Evolutionary conservation across 2,888 invertebrate species (phyloP).

Genomic region (Erpobdella octoculata): DNA sequence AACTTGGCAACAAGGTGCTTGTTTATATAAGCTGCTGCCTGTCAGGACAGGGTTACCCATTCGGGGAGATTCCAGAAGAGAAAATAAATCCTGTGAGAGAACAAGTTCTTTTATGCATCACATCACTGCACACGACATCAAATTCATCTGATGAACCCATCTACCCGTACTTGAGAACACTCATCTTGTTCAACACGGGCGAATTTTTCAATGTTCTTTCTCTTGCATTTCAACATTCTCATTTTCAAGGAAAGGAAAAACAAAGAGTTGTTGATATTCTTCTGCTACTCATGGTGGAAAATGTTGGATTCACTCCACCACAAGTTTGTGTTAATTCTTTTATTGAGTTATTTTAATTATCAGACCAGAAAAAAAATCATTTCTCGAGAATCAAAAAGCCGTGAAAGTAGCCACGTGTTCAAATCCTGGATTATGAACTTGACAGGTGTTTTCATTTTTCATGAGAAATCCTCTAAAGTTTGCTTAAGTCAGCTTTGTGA

Average conservation of each 20-base stretch:
- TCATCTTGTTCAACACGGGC: constrained; percentile 69
- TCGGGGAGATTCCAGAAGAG: constrained; percentile 59
- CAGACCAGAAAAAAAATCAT: too few species aligned
- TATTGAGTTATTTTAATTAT: not conserved
- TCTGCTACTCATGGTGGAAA: constrained; percentile 64
- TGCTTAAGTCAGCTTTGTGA: too few species aligned
- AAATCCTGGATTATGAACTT: too few species aligned
- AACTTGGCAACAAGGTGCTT: constrained; percentile 71
- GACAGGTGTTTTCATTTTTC: too few species aligned
- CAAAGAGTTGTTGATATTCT: constrained; percentile 72
- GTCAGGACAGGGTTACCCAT: constrained; percentile 74
- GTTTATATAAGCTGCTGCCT: constrained; percentile 80
- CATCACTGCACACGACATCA: constrained; percentile 18
- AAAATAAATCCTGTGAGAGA: constrained; percentile 64
- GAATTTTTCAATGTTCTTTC: constrained; percentile 78
- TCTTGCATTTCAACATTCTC: constrained; percentile 73
- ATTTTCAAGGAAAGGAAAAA: constrained; percentile 63
- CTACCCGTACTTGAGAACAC: constrained; percentile 16
- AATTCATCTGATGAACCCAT: constrained; percentile 40
- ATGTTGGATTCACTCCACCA: constrained; percentile 58
- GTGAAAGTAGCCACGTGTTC: too few species aligned
- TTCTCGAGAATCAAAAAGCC: too few species aligned
- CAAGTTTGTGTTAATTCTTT: constrained; percentile 11
- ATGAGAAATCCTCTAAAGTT: too few species aligned
- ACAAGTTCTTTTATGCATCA: constrained; percentile 58